These are phyloP conservation scores for Neofelis nebulosa DNA, from an alignment of 2,113 vertebrate genomes.

Conservation along the genomic window DNA sequence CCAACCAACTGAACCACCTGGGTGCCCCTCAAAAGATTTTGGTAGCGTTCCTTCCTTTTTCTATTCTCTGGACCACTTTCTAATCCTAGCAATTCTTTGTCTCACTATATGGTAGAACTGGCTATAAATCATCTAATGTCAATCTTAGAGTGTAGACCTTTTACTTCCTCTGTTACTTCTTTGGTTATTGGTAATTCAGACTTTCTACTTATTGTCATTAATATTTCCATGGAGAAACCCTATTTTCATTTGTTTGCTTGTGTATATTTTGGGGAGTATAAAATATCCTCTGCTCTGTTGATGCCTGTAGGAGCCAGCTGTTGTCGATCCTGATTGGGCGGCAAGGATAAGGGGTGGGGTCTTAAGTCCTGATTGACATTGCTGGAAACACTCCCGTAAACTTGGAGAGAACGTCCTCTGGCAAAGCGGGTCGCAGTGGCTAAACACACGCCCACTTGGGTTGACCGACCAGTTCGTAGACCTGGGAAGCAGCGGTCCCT, in stretches of 20 bases:
- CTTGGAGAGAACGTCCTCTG: not conserved
- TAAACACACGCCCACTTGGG: too few species aligned
- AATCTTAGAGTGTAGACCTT: not conserved
- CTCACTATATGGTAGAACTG: not conserved
- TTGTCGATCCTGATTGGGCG: not conserved
- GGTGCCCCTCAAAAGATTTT: not conserved
- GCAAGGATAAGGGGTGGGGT: not conserved
- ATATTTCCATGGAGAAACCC: not conserved
- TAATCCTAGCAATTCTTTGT: not conserved
- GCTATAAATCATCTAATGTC: not conserved
- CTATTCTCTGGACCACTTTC: not conserved
- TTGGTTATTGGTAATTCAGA: not conserved
- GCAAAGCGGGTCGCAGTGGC: not conserved
- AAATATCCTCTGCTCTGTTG: not conserved
- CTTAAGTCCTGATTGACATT: not conserved
- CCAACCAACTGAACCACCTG: too few species aligned
- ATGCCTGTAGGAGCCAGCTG: accelerated
- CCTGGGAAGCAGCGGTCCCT: not conserved
- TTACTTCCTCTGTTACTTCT: not conserved
- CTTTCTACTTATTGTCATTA: not conserved
- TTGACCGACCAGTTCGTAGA: not conserved
- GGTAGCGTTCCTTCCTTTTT: not conserved
- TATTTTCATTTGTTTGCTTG: not conserved
- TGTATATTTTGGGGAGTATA: not conserved
- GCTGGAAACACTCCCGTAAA: not conserved